A percentile compares a stretch with the other conserved stretches of the same genome.
Evolutionary conservation across 2,888 invertebrate genomes (phyloP).

Genomic region (Onthophagus sagittarius): DNA sequence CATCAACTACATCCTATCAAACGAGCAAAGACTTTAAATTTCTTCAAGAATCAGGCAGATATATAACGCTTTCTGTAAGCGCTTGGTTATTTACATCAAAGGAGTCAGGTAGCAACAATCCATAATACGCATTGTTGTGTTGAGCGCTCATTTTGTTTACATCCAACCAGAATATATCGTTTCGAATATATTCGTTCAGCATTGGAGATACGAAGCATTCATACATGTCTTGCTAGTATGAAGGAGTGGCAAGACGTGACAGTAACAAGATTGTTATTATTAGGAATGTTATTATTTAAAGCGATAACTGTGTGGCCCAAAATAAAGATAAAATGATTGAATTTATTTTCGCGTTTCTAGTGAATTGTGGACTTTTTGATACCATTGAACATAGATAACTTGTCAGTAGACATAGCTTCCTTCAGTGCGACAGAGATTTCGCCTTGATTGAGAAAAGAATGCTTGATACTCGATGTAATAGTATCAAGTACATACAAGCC

Average conservation of each 20-base stretch:
- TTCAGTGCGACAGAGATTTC: conserved; percentile 28
- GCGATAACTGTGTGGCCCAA: conserved; percentile 27
- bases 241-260: conserved; percentile 30
- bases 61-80: no score
- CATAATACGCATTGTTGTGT: background rate
- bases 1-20: no score
- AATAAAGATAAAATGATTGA: conserved; percentile 24
- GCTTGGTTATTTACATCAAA: no score
- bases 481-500: conserved; percentile 20
- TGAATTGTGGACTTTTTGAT: conserved; percentile 24
- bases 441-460: conserved; percentile 29
- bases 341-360: conserved; percentile 16
- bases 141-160: background rate
- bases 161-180: background rate
- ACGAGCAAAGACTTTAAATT: no score
- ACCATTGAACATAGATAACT: conserved; percentile 26
- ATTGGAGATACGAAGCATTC: no score
- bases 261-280: conserved; percentile 29
- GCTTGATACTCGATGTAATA: conserved; percentile 23
- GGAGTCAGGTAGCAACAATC: background rate
- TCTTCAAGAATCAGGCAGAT: no score
- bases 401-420: conserved; percentile 28
- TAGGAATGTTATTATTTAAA: conserved; percentile 23
- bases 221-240: conserved; percentile 32
- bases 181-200: background rate